phyloP scores from a whole-genome alignment of 2,797 vertebrate species.

The Pangasius krempfi region DNA sequence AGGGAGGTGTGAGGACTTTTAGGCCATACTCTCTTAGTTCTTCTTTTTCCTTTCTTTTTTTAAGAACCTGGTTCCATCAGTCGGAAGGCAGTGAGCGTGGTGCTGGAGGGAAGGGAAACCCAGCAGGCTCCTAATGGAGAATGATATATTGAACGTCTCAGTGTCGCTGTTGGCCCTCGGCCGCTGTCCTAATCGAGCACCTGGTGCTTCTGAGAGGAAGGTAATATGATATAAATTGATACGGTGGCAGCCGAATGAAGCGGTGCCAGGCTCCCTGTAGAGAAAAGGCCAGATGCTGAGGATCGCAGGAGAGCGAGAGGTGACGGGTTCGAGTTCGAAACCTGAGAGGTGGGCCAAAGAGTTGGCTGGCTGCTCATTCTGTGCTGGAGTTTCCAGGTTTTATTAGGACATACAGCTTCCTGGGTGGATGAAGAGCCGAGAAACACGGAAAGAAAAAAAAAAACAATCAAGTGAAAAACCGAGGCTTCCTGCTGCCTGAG shows the following conservation, averaged over 20 bases:
- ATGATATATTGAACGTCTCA: conserved; percentile 65
- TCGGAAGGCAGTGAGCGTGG: conserved; percentile 36
- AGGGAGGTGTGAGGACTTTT: too few species aligned
- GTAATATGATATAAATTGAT: conserved; percentile 70
- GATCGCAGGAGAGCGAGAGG: conserved; percentile 41
- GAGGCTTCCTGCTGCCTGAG: conserved; percentile 7
- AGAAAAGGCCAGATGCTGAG: conserved; percentile 61
- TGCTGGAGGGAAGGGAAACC: conserved; percentile 29
- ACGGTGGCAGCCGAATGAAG: conserved; percentile 52
- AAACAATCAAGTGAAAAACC: neutral
- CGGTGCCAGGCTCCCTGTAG: conserved; percentile 50
- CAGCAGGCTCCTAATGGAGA: conserved; percentile 59
- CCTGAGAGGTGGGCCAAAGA: conserved; percentile 44
- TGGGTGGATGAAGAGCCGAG: neutral
- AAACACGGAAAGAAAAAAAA: conserved; percentile 31
- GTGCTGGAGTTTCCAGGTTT: conserved; percentile 34
- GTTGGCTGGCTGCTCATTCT: conserved; percentile 49
- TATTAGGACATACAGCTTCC: neutral
- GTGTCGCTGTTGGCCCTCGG: conserved; percentile 58
- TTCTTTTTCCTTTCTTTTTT: neutral
- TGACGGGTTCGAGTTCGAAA: conserved; percentile 51
- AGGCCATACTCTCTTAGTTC: neutral
- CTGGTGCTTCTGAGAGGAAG: conserved; percentile 64
- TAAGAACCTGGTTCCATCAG: neutral
- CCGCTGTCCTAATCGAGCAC: conserved; percentile 65